Evolutionary conservation across 2,888 invertebrate species (phyloP), one percentile per base, ranked within the genome.

Genomic region (Chouioia cunea): DNA sequence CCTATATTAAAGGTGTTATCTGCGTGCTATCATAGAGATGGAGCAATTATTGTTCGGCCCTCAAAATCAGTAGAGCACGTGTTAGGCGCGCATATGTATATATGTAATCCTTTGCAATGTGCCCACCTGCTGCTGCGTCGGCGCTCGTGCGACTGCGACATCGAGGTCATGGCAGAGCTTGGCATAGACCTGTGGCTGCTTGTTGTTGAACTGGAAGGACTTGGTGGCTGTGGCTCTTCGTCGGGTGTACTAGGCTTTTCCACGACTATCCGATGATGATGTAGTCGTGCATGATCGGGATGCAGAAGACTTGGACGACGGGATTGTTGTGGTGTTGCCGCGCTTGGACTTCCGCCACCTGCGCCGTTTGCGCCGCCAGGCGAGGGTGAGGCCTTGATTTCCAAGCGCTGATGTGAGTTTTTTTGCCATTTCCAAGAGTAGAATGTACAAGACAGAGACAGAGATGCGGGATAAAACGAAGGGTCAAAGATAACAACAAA

Each of bases 271-370:
- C 36, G 36, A 36, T 36, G 36, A 36, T 36, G 36, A 71, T 91
- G 87, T n/a, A 91, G 85, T 14, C 91, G 86, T 22, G 92, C 92
- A 82, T 92, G 91, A 79, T 92, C 91, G 8, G 92, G 92, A 86
- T 92, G 92, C 67, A 92, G 86, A 2, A 92, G 86, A 76, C 90
- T 90, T 64, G 90, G 90, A 66, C 91, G 86, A 18, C 86, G 79
- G 0, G 83, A 85, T 65, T 81, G 82, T 69, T 82, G 83, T 12
- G 86, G 84, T 23, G 85, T 84, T 57, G 81, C 81, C n/a, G 82
- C 79, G 60, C 84, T 85, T 10, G 36, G 36, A 36, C 63, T 71
- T 20, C 16, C 18, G 10, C 36, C 36, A 36, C 36, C 36, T 18
- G 50, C 18, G 50, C 16, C 16, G 50, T 18, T 18, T 16, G 18